Evolutionary conservation across 2,113 vertebrate genomes (phyloP).

Genomic region (Anas platyrhynchos): DNA sequence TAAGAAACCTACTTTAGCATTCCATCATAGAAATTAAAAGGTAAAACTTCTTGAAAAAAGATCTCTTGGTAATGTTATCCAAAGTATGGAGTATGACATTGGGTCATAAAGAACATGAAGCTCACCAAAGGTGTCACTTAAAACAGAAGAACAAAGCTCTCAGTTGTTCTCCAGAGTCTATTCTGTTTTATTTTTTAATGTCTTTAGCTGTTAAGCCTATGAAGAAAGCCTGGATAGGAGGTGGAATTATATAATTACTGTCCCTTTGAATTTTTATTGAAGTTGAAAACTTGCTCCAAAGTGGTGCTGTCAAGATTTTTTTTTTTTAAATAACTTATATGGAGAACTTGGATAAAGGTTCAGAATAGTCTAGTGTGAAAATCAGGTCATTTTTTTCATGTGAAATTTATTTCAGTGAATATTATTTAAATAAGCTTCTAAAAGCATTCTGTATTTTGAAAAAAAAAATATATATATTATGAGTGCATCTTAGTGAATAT

Average conservation of each 20-base stretch:
- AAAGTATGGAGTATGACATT: not conserved
- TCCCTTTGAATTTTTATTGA: not conserved
- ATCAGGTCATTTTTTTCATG: not conserved
- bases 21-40: not conserved
- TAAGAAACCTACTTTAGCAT: not conserved
- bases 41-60: not conserved
- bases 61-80: not conserved
- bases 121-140: not conserved
- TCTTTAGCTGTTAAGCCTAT: not conserved
- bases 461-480: not conserved
- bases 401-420: not conserved
- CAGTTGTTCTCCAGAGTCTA: not conserved
- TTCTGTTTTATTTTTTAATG: not conserved
- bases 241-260: not conserved
- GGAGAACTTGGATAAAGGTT: not conserved
- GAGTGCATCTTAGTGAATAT: not conserved
- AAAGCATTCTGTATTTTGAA: not conserved
- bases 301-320: not conserved
- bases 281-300: not conserved
- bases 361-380: not conserved
- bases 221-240: not conserved
- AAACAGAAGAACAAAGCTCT: not conserved
- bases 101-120: not conserved
- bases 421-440: not conserved
- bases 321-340: not conserved